These are phyloP conservation scores for Oceanodroma tethys DNA, from an alignment of 2,113 vertebrate genomes.

Conservation along the genomic window DNA sequence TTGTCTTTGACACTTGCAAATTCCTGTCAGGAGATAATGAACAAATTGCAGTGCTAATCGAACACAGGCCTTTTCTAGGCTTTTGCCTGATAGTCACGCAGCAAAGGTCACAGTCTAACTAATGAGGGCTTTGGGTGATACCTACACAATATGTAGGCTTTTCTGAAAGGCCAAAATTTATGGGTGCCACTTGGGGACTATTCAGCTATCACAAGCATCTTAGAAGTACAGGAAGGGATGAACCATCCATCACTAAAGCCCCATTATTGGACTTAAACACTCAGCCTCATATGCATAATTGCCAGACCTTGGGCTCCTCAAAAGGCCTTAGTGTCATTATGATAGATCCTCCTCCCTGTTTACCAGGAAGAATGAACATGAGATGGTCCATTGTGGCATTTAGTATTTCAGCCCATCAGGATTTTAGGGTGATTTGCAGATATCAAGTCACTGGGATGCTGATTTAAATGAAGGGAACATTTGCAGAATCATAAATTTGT, in stretches of 20 bases:
- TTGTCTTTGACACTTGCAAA: conserved; percentile 73
- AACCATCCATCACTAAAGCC: conserved; percentile 54
- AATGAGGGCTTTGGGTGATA: conserved; percentile 74
- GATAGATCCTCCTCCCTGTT: conserved; percentile 70
- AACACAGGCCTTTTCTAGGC: conserved; percentile 61
- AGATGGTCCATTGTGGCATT: conserved; percentile 57
- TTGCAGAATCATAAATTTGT: conserved; percentile 66
- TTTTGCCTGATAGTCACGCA: conserved; percentile 68
- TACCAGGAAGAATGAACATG: conserved; percentile 55
- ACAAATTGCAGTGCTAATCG: conserved; percentile 77
- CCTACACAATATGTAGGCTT: conserved; percentile 63
- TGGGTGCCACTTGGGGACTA: conserved; percentile 70
- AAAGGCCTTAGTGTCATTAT: conserved; percentile 62
- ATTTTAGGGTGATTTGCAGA: conserved; percentile 67
- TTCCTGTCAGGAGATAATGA: conserved; percentile 75
- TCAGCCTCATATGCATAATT: conserved; percentile 59
- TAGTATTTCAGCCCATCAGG: conserved; percentile 55
- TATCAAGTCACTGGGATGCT: conserved; percentile 47
- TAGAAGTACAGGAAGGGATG: conserved; percentile 53
- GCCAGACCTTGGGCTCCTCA: conserved; percentile 57
- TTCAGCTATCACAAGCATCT: conserved; percentile 58
- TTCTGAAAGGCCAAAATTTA: conserved; percentile 73
- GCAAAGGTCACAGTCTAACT: conserved; percentile 75
- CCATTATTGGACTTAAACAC: conserved; percentile 58
- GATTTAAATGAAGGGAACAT: conserved; percentile 62